phyloP scores from a whole-genome alignment of 2,797 vertebrate genomes.

The Pitangus sulphuratus region DNA sequence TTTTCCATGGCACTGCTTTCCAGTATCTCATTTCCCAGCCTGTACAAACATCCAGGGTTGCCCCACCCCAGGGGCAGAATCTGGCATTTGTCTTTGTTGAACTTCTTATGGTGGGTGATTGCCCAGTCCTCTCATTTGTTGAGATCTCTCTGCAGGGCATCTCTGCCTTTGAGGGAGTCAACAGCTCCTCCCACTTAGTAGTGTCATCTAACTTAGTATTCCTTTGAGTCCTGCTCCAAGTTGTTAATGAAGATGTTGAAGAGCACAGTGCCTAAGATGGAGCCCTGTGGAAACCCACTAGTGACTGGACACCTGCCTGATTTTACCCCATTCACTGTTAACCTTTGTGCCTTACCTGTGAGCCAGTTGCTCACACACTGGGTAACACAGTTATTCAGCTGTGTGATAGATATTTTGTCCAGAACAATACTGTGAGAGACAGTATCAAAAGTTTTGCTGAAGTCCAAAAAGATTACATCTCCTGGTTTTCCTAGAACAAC shows the following conservation, averaged over 20 bases:
- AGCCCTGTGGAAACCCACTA: neutral
- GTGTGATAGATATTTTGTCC: neutral
- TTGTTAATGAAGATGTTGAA: neutral
- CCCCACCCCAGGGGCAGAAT: too few relatives aligned
- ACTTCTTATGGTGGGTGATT: neutral
- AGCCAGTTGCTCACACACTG: neutral
- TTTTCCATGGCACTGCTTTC: neutral
- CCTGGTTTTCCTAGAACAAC: neutral
- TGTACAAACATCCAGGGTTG: neutral
- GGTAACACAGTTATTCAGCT: neutral
- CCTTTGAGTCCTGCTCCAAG: neutral
- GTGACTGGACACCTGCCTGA: too few relatives aligned
- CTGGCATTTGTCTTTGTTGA: neutral
- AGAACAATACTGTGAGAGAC: neutral
- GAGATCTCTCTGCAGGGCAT: neutral
- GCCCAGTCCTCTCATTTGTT: rapidly evolving
- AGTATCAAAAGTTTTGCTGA: neutral
- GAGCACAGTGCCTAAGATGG: neutral
- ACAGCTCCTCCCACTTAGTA: neutral
- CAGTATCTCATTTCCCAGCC: neutral
- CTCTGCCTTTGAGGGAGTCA: neutral
- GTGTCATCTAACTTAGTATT: neutral
- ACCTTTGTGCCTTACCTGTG: neutral
- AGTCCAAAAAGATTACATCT: neutral
- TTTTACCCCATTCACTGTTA: neutral